Evolutionary conservation across 2,797 vertebrate genomes (phyloP).

Genomic region (Crenuchus spilurus): DNA sequence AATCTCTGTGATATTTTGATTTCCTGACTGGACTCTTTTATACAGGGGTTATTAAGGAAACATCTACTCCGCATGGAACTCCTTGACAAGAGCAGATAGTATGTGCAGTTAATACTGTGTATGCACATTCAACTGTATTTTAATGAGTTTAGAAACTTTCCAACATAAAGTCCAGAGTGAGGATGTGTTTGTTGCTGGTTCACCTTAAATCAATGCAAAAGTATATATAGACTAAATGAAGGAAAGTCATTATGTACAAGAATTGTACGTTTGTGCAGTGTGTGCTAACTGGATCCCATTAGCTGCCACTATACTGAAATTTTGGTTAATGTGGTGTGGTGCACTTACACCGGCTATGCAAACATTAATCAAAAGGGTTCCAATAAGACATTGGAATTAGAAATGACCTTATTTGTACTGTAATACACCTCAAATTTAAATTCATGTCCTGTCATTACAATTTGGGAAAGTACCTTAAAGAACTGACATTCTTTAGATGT

Average conservation of each 20-base stretch:
- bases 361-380: background rate
- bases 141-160: slow-evolving; percentile 1
- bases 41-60: slow-evolving; percentile 48
- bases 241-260: background rate
- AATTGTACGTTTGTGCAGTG: background rate
- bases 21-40: slow-evolving; percentile 67
- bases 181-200: background rate
- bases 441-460: background rate
- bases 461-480: background rate
- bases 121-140: background rate
- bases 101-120: background rate
- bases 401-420: no score
- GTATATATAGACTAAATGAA: background rate
- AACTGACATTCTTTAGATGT: background rate
- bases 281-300: background rate
- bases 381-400: background rate
- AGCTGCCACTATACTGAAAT: background rate
- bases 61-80: background rate
- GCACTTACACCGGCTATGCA: background rate
- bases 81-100: slow-evolving; percentile 20
- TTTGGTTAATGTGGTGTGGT: background rate
- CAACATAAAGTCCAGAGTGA: background rate
- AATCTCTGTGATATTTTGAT: slow-evolving; percentile 74
- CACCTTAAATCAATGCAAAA: background rate
- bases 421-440: background rate